These are phyloP conservation scores for Vanessa tameamea DNA, from an alignment of 1,140 invertebrate species.

Conservation along the genomic window DNA sequence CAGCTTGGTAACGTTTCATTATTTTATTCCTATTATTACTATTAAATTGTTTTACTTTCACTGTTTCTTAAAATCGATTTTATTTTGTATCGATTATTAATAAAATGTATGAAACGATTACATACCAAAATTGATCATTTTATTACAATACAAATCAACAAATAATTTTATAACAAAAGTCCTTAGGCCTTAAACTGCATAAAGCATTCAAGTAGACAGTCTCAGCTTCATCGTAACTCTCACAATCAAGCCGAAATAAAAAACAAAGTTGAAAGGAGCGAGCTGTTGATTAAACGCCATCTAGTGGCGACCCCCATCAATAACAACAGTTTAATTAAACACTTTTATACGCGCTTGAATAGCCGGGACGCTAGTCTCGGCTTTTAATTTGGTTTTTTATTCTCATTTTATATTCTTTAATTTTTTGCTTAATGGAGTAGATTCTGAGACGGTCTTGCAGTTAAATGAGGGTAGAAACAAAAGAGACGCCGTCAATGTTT, in stretches of 20 bases:
- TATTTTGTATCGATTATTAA: too few species aligned
- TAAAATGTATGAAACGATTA: too few species aligned
- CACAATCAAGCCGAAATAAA: constrained; percentile 33
- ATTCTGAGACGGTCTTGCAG: constrained; percentile 31
- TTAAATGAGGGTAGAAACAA: constrained; percentile 56
- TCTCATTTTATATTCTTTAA: constrained; percentile 55
- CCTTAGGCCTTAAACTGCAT: background rate
- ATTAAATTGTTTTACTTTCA: too few species aligned
- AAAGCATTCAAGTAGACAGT: constrained; percentile 13
- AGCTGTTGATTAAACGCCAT: constrained; percentile 77
- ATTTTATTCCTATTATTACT: too few species aligned
- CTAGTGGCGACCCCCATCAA: constrained; percentile 74
- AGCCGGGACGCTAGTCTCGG: constrained; percentile 59
- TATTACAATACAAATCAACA: too few species aligned
- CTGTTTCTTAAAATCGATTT: too few species aligned
- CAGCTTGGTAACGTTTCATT: too few species aligned
- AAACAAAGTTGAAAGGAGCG: constrained; percentile 69
- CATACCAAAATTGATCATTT: too few species aligned
- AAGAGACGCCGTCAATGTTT: constrained; percentile 39
- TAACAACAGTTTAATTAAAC: constrained; percentile 79
- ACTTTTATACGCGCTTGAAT: constrained; percentile 74
- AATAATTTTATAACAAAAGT: background rate
- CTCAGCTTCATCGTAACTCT: constrained; percentile 21
- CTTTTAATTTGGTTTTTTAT: constrained; percentile 71
- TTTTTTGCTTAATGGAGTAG: constrained; percentile 51